A percentile compares a stretch with the other conserved stretches of the same genome.
phyloP scores from a whole-genome alignment of 1,140 invertebrate species.

The Ceratina australensis region DNA sequence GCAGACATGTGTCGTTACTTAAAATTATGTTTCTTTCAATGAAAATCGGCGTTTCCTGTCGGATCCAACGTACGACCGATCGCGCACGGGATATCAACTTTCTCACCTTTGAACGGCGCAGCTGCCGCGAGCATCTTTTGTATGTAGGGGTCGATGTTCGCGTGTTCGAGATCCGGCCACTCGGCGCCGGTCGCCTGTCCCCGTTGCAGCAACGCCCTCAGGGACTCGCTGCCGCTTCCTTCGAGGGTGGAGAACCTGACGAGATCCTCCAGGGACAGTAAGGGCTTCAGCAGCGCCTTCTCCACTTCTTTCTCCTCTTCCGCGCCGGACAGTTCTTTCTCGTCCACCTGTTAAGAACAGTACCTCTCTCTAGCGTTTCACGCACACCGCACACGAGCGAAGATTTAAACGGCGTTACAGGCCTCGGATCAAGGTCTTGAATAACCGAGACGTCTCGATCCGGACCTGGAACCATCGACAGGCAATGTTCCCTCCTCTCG shows the following conservation, averaged over 20 bases:
- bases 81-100: no score
- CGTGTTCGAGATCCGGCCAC: slow-evolving; percentile 80
- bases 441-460: no score
- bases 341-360: slow-evolving; percentile 78
- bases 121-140: slow-evolving; percentile 79
- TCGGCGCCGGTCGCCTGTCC: slow-evolving; percentile 78
- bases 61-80: no score
- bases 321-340: slow-evolving; percentile 83
- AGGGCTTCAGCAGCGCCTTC: slow-evolving; percentile 81
- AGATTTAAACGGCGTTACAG: slow-evolving; percentile 2
- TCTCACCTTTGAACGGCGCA: slow-evolving; percentile 75
- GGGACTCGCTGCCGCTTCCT: slow-evolving; percentile 79
- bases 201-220: slow-evolving; percentile 81
- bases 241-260: slow-evolving; percentile 81
- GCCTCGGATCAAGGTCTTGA: no score
- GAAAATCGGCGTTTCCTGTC: no score
- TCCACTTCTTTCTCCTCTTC: slow-evolving; percentile 85
- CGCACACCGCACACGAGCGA: background rate
- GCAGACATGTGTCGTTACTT: background rate
- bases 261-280: slow-evolving; percentile 82
- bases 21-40: no score
- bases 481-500: slow-evolving; percentile 54
- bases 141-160: slow-evolving; percentile 82
- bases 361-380: slow-evolving; percentile 50
- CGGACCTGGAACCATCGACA: slow-evolving; percentile 22